phyloP scores from a whole-genome alignment of 2,888 invertebrate species.

The Himalopsyche japonica region DNA sequence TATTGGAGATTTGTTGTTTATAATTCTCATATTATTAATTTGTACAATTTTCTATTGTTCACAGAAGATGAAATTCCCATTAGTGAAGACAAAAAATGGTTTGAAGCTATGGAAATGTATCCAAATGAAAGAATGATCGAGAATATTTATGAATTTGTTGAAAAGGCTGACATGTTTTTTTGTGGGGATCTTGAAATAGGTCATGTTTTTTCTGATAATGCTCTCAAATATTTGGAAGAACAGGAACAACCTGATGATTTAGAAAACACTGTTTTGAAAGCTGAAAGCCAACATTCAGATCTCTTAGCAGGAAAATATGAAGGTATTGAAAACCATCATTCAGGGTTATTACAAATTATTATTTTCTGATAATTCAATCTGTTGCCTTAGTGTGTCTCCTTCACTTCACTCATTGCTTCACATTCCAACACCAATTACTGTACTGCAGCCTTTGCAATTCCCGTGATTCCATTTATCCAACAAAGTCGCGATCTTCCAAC shows the following conservation, averaged over 20 bases:
- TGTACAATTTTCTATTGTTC: neutral
- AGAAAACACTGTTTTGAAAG: slow-evolving; percentile 53
- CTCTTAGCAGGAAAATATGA: slow-evolving; percentile 77
- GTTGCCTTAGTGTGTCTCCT: no score
- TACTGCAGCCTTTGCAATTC: no score
- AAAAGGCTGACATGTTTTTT: slow-evolving; percentile 52
- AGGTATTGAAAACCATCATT: slow-evolving; percentile 55
- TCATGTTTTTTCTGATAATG: slow-evolving; percentile 52
- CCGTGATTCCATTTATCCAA: no score
- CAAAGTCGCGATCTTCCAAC: no score
- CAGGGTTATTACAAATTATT: neutral
- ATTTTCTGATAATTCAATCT: no score
- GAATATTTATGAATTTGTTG: slow-evolving; percentile 47
- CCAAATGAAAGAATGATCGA: slow-evolving; percentile 46
- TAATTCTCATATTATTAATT: no score
- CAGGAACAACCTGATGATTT: slow-evolving; percentile 46
- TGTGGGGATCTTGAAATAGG: slow-evolving; percentile 56
- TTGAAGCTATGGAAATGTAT: slow-evolving; percentile 45
- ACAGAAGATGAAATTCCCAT: neutral
- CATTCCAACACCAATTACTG: no score
- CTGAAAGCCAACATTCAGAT: slow-evolving; percentile 73
- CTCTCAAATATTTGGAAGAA: slow-evolving; percentile 44
- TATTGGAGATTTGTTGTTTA: no score
- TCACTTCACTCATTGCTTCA: no score
- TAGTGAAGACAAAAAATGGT: slow-evolving; percentile 1